Percentiles rank a stretch among this genome's conserved stretches.
phyloP scores from a whole-genome alignment of 2,888 invertebrate species.

The Watsonalla binaria region DNA sequence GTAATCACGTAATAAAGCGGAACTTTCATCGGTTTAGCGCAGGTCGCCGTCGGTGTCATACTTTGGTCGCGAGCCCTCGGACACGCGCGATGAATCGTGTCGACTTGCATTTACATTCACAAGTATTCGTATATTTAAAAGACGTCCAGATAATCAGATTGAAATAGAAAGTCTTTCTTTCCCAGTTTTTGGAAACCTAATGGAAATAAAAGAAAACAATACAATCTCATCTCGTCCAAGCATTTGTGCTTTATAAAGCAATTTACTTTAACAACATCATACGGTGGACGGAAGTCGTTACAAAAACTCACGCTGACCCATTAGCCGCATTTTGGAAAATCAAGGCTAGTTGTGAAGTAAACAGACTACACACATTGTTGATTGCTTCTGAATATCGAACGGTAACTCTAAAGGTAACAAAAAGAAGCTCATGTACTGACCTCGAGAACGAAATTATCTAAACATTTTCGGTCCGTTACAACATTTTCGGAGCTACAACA shows the following conservation, averaged over 20 bases:
- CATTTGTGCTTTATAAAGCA: conserved; percentile 14
- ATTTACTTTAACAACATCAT: conserved; percentile 19
- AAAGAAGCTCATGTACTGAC: conserved; percentile 50
- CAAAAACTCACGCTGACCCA: conserved; percentile 31
- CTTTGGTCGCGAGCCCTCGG: conserved; percentile 10
- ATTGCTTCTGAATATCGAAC: conserved; percentile 35
- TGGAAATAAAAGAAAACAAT: too few species aligned
- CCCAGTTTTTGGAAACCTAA: conserved; percentile 4
- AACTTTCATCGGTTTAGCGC: background rate
- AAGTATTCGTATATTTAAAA: conserved; percentile 3
- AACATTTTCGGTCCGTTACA: conserved; percentile 47
- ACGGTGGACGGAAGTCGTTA: conserved; percentile 23
- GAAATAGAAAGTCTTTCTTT: background rate
- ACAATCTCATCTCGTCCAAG: background rate
- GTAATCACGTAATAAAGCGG: background rate
- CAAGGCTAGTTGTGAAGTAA: conserved; percentile 40
- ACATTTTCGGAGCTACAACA: conserved; percentile 45
- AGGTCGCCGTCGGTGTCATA: conserved; percentile 25
- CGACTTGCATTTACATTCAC: conserved; percentile 14
- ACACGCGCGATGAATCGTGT: conserved; percentile 22
- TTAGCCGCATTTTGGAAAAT: conserved; percentile 44
- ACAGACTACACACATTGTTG: conserved; percentile 31
- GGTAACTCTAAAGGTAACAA: conserved; percentile 47
- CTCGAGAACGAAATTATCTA: conserved; percentile 51
- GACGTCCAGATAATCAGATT: background rate